phyloP scores from a whole-genome alignment of 2,888 invertebrate genomes.

The Amblyjoppa proteus region DNA sequence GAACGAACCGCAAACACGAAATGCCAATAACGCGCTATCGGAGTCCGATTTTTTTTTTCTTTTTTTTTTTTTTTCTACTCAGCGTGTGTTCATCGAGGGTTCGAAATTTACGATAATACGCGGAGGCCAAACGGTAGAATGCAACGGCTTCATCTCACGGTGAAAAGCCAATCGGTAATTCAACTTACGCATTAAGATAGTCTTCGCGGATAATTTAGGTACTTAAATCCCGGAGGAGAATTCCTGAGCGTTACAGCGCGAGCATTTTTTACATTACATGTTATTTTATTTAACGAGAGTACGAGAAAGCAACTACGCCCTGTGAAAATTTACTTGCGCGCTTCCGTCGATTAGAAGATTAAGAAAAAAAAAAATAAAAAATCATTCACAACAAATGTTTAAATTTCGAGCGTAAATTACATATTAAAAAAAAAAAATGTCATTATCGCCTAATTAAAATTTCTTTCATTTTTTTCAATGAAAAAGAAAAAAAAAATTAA shows the following conservation, averaged over 20 bases:
- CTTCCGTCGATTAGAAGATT: too few species aligned
- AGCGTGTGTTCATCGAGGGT: background rate
- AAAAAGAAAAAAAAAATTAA: too few species aligned
- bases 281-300: background rate
- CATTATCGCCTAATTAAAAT: too few species aligned
- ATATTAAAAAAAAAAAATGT: too few species aligned
- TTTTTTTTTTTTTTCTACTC: background rate
- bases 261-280: background rate
- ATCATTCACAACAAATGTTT: too few species aligned
- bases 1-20: constrained; percentile 14
- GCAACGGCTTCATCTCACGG: background rate
- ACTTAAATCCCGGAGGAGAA: background rate
- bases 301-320: too few species aligned
- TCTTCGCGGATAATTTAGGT: background rate
- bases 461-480: too few species aligned
- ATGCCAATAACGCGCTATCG: constrained; percentile 1
- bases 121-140: background rate
- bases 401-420: too few species aligned
- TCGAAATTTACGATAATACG: background rate
- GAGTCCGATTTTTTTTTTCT: background rate
- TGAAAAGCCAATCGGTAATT: too few species aligned
- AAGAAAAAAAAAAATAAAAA: too few species aligned
- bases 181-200: too few species aligned
- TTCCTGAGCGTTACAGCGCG: background rate
- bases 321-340: too few species aligned